Conservation (phyloP, 2,797 vertebrate species). For the Chiloscyllium punctatum region DNA sequence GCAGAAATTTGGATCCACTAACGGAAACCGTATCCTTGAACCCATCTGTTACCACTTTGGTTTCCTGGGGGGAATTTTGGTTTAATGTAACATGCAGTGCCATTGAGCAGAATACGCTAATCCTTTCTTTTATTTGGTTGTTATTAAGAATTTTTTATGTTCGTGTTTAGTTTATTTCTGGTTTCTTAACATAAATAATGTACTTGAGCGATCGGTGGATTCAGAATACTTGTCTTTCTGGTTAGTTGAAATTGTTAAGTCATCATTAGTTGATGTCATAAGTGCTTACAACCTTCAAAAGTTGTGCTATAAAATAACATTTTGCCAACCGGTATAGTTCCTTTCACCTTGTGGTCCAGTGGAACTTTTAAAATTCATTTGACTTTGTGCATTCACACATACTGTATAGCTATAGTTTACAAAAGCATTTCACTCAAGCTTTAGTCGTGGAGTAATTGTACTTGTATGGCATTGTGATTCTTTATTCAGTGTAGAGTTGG, state of each 20-base stretch:
- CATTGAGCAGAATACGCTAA: neutral
- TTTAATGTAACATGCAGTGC: neutral
- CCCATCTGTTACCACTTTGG: neutral
- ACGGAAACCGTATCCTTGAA: slow-evolving; percentile 92
- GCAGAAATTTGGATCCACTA: slow-evolving; percentile 85
- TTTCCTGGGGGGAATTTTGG: neutral
- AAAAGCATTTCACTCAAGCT: neutral
- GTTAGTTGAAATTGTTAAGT: neutral
- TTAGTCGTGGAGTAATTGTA: neutral
- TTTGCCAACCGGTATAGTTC: neutral
- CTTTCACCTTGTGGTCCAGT: neutral
- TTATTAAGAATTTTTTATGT: neutral
- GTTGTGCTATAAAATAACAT: neutral
- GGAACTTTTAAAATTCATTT: neutral
- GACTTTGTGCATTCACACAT: neutral
- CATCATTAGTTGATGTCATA: neutral
- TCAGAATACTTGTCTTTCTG: neutral
- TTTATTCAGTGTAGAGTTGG: neutral
- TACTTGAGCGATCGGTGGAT: neutral
- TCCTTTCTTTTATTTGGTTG: neutral
- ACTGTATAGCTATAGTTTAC: neutral
- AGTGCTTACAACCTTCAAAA: neutral
- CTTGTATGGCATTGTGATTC: neutral
- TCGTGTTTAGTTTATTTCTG: neutral
- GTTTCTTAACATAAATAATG: neutral